A percentile compares a stretch with the other conserved stretches of the same genome.
These are phyloP conservation scores for Eutolmus rufibarbis DNA, from an alignment of 2,888 invertebrate species.

Conservation along the genomic window DNA sequence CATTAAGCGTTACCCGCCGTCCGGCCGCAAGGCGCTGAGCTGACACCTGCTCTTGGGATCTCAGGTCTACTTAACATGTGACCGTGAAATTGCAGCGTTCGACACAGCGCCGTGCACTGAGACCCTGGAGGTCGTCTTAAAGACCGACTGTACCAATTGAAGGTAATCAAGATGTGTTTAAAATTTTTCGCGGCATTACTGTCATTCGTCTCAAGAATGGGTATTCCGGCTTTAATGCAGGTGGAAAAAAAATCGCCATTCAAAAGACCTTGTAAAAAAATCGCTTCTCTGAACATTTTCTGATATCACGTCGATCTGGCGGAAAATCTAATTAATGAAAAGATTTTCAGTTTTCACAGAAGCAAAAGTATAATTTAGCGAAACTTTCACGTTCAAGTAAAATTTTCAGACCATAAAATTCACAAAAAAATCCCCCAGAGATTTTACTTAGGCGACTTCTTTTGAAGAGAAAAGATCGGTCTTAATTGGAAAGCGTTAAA, in stretches of 20 bases:
- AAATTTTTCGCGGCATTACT: neutral
- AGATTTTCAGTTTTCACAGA: neutral
- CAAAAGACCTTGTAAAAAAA: neutral
- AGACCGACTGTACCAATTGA: neutral
- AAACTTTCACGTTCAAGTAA: neutral
- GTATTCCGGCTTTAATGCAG: neutral
- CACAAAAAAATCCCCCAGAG: neutral
- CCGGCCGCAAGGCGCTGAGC: neutral
- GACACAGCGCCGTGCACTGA: neutral
- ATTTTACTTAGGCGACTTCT: neutral
- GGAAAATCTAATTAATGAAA: neutral
- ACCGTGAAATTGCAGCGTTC: constrained; percentile 10
- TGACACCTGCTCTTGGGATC: neutral
- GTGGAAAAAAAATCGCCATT: neutral
- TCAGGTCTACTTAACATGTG: constrained; percentile 6
- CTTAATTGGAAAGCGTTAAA: neutral
- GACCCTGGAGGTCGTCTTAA: neutral
- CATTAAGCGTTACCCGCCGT: neutral
- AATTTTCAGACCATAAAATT: neutral
- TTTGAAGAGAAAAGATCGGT: neutral
- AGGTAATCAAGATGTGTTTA: neutral
- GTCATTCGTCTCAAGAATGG: neutral
- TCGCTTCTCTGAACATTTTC: neutral
- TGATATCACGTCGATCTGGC: neutral
- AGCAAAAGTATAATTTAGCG: neutral